These are phyloP conservation scores for Dinocampus coccinellae DNA, from an alignment of 2,888 invertebrate genomes.

Conservation along the genomic window DNA sequence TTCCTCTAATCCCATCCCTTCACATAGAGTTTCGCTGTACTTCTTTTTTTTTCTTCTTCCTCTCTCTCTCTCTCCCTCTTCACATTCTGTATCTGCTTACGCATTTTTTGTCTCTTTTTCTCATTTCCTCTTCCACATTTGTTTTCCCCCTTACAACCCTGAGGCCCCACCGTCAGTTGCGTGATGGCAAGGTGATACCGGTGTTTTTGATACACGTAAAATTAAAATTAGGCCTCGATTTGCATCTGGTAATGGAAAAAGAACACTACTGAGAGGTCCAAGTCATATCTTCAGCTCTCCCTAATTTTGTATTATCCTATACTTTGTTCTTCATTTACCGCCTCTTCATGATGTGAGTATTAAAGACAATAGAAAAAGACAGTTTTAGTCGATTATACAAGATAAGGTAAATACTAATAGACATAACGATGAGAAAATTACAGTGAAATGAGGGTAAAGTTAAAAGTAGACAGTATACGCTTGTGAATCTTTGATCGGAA, in stretches of 20 bases:
- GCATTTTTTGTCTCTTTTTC: conserved; percentile 48
- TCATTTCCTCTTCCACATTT: conserved; percentile 33
- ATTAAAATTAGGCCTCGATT: conserved; percentile 75
- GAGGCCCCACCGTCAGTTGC: conserved; percentile 70
- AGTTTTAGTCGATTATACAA: conserved; percentile 23
- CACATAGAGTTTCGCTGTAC: conserved; percentile 39
- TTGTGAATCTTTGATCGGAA: conserved; percentile 2
- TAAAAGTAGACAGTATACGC: background rate
- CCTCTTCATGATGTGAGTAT: conserved; percentile 8
- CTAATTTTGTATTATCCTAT: conserved; percentile 8
- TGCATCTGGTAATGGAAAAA: conserved; percentile 75
- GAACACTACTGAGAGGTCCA: conserved; percentile 50
- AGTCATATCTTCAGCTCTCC: conserved; percentile 2
- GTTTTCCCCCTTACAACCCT: conserved; percentile 14
- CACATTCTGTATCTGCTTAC: conserved; percentile 18
- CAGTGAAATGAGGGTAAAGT: background rate
- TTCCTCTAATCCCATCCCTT: conserved; percentile 61
- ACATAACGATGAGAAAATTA: conserved; percentile 29
- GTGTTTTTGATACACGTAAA: conserved; percentile 74
- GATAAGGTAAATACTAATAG: background rate
- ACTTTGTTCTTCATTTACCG: background rate
- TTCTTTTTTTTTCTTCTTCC: conserved; percentile 12
- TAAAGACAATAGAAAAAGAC: background rate
- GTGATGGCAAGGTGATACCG: conserved; percentile 60
- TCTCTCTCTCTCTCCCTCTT: conserved; percentile 27